Base-by-base conservation (phyloP, 2,113 vertebrate species). In the Chrysochloris asiatica region DNA sequence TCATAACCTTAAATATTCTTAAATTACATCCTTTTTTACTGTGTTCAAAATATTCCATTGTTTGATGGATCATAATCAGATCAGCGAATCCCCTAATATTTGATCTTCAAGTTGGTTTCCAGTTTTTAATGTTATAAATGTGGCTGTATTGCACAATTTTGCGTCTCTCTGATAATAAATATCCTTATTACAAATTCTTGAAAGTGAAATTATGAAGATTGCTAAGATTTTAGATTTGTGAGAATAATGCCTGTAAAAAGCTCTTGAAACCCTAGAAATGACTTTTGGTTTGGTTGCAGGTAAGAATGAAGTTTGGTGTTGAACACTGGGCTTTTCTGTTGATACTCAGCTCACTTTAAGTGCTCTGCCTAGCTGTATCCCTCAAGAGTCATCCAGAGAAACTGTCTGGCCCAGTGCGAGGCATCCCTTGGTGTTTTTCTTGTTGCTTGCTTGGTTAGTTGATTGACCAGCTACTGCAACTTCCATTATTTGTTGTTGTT, bases 211-310 rank as follows among this genome's bases (percentile, higher is more conserved):
- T 59, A 65, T 3, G n/a, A 73, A 71, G 6, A 69, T 5, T n/a
- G 33, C 56, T 73, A 36, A 54, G 43, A 59, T 17, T 14, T 19
- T 11, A 52, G 48, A 61, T 36, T 36, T 47, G 7, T 50, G 50
- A 89, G 65, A 52, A n/a, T 4, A 22, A 85, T 2, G 5, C 8
- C 36, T 13, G 12, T 59, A 28, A 33, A 22, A 43, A 38, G 36
- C 3, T 33, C 69, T 28, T 52, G 75, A 84, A 52, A 47, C 72
- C 33, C 14, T 13, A 0, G 83, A 82, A 48, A 52, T 56, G 84
- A 82, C 33, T 75, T 77, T 17, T 87, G 50, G 43, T 80, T 83
- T 87, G 77, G 63, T 82, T 92, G 47, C 17, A 26, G 92, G 17
- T 26, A 47, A 73, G 76, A 84, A 43, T 3, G 36, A 8, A 47